These are phyloP conservation scores for Spodoptera frugiperda DNA, from an alignment of 1,140 invertebrate species.

Conservation along the genomic window DNA sequence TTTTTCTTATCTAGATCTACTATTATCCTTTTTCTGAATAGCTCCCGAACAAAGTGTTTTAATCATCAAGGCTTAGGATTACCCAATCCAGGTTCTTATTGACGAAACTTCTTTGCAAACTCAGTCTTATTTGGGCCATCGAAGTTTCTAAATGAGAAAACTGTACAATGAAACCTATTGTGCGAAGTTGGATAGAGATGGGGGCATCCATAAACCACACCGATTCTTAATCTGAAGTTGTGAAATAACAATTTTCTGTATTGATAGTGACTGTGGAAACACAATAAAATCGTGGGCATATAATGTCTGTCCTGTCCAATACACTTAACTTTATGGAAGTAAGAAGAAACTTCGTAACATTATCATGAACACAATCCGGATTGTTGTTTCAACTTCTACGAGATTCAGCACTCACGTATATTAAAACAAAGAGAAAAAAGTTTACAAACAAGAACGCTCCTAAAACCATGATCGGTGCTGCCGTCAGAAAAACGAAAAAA, in stretches of 20 bases:
- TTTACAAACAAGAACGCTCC: constrained; percentile 6
- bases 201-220: constrained; percentile 6
- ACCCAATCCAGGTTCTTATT: background rate
- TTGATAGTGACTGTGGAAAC: constrained; percentile 6
- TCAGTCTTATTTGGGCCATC: background rate
- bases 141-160: constrained; percentile 1
- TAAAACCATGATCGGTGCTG: constrained; percentile 39
- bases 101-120: background rate
- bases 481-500: constrained; percentile 45
- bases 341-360: constrained; percentile 14
- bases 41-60: background rate
- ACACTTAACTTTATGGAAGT: constrained; percentile 21
- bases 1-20: constrained; percentile 5
- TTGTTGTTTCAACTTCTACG: constrained; percentile 29
- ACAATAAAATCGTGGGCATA: constrained; percentile 1
- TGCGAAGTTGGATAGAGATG: constrained; percentile 13
- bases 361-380: constrained; percentile 12
- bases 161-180: constrained; percentile 19
- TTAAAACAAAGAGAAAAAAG: constrained; percentile 31
- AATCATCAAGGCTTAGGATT: background rate
- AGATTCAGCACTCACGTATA: constrained; percentile 29
- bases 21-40: constrained; percentile 30
- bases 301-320: constrained; percentile 21
- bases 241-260: constrained; percentile 7
- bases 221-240: constrained; percentile 6